phyloP scores from a whole-genome alignment of 1,140 invertebrate genomes.

The Drosophila parabipectinata region DNA sequence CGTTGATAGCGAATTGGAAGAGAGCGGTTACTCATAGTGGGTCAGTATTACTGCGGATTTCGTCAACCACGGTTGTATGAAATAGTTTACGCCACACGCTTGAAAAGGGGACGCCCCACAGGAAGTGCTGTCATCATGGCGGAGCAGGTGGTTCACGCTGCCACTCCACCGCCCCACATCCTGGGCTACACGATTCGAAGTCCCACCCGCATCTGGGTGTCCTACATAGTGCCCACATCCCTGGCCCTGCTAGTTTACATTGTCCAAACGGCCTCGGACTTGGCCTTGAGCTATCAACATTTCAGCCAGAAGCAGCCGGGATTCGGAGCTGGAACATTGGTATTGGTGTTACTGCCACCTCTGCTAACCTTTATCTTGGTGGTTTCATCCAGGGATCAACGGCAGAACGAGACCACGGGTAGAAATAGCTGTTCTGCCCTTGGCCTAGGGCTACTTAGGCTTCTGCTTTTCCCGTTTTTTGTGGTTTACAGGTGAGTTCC shows the following conservation, averaged over 20 bases:
- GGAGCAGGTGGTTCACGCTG: slow-evolving; percentile 53
- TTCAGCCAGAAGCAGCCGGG: slow-evolving; percentile 84
- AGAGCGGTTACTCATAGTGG: slow-evolving; percentile 68
- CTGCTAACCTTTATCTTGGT: slow-evolving; percentile 65
- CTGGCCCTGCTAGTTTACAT: slow-evolving; percentile 84
- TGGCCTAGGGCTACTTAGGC: slow-evolving; percentile 81
- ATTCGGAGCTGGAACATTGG: slow-evolving; percentile 64
- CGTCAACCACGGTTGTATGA: slow-evolving; percentile 44
- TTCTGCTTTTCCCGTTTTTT: slow-evolving; percentile 88
- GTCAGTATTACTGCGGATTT: slow-evolving; percentile 59
- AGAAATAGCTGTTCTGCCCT: slow-evolving; percentile 42
- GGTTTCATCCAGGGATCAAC: slow-evolving; percentile 84
- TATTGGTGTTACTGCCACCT: slow-evolving; percentile 61
- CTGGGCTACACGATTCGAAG: slow-evolving; percentile 85
- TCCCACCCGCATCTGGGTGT: slow-evolving; percentile 85
- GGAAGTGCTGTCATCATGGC: slow-evolving; percentile 24
- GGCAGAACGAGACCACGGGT: slow-evolving; percentile 80
- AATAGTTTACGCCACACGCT: background rate
- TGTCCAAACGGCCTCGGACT: slow-evolving; percentile 84
- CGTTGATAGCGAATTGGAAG: slow-evolving; percentile 18
- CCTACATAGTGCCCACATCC: slow-evolving; percentile 85
- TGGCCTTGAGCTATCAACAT: slow-evolving; percentile 85
- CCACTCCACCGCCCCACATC: slow-evolving; percentile 83
- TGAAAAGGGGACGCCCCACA: slow-evolving; percentile 2
- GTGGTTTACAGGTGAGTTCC: slow-evolving; percentile 87